Conservation (phyloP, 30 jellyfish, hydroid and myxozoan species). For the Aurelia aurita complex sp. Pacific region DNA sequence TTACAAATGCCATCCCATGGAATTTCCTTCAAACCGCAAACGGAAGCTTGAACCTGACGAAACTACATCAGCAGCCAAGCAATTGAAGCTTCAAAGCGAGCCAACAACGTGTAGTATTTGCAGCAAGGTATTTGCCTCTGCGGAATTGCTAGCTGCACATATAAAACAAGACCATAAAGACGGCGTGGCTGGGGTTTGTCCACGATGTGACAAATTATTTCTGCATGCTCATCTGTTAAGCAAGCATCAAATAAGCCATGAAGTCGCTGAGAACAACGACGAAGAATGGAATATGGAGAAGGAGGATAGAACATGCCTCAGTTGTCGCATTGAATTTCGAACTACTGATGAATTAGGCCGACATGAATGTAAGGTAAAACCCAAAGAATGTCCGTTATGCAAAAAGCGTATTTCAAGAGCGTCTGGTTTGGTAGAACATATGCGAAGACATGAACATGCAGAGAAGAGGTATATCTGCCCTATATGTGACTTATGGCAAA, state of each 20-base stretch:
- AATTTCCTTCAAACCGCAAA: background rate
- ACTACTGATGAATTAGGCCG: background rate
- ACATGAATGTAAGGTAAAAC: constrained; percentile 4
- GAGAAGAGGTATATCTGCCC: background rate
- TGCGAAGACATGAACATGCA: background rate
- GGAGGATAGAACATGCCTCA: constrained; percentile 12
- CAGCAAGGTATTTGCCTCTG: background rate
- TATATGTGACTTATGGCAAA: background rate
- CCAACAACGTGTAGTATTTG: background rate
- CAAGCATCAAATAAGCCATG: constrained; percentile 3
- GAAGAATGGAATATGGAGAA: constrained; percentile 8
- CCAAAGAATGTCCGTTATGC: constrained; percentile 22
- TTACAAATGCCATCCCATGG: background rate
- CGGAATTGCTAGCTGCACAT: background rate
- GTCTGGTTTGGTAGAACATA: background rate
- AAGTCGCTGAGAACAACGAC: background rate
- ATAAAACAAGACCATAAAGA: background rate
- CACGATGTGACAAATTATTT: background rate
- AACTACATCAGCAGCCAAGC: background rate
- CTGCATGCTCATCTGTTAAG: background rate
- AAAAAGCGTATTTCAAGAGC: background rate
- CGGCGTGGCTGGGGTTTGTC: background rate
- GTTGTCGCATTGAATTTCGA: constrained; percentile 15
- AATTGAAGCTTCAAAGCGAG: background rate
- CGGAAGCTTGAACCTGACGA: background rate